Evolutionary conservation across 2,113 vertebrate genomes (phyloP).

Genomic region (Bungarus multicinctus): DNA sequence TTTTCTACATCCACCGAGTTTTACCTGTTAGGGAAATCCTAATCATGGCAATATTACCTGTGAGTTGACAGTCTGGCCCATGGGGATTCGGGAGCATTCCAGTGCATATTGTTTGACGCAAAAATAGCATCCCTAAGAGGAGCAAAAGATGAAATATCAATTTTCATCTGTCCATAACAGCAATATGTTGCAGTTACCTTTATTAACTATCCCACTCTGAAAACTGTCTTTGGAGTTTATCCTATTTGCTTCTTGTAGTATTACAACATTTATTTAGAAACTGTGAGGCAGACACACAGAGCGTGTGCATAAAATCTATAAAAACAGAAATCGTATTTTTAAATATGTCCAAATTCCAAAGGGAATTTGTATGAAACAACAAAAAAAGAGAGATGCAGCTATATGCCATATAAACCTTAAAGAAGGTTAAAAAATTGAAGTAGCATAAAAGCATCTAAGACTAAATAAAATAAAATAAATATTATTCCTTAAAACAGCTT

Average conservation of each 20-base stretch:
- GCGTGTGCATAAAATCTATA: not conserved
- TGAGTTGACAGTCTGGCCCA: constrained; percentile 97
- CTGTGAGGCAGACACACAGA: not conserved
- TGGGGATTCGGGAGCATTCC: constrained; percentile 95
- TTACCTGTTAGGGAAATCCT: not conserved
- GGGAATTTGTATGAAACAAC: not conserved
- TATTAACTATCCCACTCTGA: not conserved
- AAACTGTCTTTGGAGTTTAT: not conserved
- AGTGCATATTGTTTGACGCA: constrained; percentile 97
- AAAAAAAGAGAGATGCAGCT: not conserved
- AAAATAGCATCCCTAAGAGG: constrained; percentile 90
- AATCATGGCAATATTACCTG: constrained; percentile 77
- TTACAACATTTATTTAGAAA: not conserved
- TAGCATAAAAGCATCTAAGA: not conserved
- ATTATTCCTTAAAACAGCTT: not conserved
- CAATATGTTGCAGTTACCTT: too few relatives aligned
- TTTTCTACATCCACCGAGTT: not conserved
- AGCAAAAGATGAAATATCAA: not conserved
- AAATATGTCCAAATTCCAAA: not conserved
- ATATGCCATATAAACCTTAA: not conserved
- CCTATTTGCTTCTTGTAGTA: not conserved
- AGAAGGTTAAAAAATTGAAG: not conserved
- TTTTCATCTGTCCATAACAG: not conserved
- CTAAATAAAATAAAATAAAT: not conserved
- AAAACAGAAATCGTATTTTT: not conserved